phyloP scores from a whole-genome alignment of 2,888 invertebrate genomes.

The Eumacrocentrus americanus region DNA sequence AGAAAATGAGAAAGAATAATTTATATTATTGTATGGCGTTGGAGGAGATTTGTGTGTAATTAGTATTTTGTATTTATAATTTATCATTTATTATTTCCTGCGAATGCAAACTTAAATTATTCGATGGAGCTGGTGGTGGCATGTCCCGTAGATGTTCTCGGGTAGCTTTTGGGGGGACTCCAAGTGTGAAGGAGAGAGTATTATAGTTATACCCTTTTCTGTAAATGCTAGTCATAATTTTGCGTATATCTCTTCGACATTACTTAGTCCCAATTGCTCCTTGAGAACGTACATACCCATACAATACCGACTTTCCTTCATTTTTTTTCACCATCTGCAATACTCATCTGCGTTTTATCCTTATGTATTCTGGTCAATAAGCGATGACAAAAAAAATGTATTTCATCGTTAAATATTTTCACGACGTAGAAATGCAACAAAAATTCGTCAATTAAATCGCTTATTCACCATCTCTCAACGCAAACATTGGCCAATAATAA shows the following conservation, averaged over 20 bases:
- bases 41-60: constrained; percentile 29
- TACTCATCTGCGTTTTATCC: background rate
- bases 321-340: background rate
- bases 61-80: constrained; percentile 36
- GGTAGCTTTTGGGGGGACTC: background rate
- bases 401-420: too few relatives aligned
- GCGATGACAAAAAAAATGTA: background rate
- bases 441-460: too few relatives aligned
- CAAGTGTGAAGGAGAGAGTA: background rate
- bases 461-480: too few relatives aligned
- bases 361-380: constrained; percentile 4
- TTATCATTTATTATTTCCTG: constrained; percentile 27
- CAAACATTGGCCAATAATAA: too few relatives aligned
- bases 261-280: constrained; percentile 10
- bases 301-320: too few relatives aligned
- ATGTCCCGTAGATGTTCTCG: constrained; percentile 13
- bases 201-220: constrained; percentile 35
- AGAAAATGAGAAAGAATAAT: constrained; percentile 8
- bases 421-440: too few relatives aligned
- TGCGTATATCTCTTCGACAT: constrained; percentile 37
- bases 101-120: constrained; percentile 33
- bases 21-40: constrained; percentile 18
- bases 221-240: constrained; percentile 57
- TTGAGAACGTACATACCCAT: too few relatives aligned
- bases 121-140: constrained; percentile 27